Percentiles rank a stretch among this genome's conserved stretches.
Evolutionary conservation across 2,888 invertebrate species (phyloP).

Genomic region (Scrobipalpa costella): DNA sequence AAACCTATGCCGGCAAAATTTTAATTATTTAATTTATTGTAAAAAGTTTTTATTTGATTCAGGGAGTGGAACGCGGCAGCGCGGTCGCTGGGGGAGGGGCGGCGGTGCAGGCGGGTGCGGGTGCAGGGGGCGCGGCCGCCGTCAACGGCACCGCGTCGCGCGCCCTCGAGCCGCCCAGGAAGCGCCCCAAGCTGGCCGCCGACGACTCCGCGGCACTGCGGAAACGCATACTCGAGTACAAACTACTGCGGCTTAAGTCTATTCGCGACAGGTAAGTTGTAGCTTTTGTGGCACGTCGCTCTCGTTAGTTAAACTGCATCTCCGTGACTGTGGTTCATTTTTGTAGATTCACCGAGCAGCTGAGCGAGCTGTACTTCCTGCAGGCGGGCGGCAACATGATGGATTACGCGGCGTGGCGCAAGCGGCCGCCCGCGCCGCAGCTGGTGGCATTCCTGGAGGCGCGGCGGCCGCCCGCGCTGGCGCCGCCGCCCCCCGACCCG

Average conservation of each 20-base stretch:
- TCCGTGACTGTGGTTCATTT: conserved; percentile 31
- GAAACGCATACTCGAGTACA: conserved; percentile 86
- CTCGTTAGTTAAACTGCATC: background rate
- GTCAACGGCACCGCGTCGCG: conserved; percentile 43
- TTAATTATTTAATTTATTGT: conserved; percentile 13
- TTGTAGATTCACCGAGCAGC: conserved; percentile 86
- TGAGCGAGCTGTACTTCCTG: conserved; percentile 92
- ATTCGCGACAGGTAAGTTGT: conserved; percentile 82
- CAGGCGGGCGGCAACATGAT: conserved; percentile 93
- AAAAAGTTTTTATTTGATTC: too few species aligned
- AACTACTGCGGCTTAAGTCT: conserved; percentile 84
- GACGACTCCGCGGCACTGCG: conserved; percentile 65
- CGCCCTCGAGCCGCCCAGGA: conserved; percentile 61
- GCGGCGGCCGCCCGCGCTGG: conserved; percentile 85
- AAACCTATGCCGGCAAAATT: background rate
- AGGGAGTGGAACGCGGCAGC: conserved; percentile 67
- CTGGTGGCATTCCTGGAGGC: conserved; percentile 88
- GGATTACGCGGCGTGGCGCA: conserved; percentile 93
- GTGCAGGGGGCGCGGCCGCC: conserved; percentile 44
- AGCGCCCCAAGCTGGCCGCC: conserved; percentile 55
- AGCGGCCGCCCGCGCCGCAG: conserved; percentile 88
- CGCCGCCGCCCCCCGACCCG: conserved; percentile 84
- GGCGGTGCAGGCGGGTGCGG: conserved; percentile 40
- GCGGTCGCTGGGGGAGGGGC: conserved; percentile 33
- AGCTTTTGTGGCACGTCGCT: background rate